Evolutionary conservation across 2,888 invertebrate species (phyloP).

Genomic region (Drosophila pullipes): DNA sequence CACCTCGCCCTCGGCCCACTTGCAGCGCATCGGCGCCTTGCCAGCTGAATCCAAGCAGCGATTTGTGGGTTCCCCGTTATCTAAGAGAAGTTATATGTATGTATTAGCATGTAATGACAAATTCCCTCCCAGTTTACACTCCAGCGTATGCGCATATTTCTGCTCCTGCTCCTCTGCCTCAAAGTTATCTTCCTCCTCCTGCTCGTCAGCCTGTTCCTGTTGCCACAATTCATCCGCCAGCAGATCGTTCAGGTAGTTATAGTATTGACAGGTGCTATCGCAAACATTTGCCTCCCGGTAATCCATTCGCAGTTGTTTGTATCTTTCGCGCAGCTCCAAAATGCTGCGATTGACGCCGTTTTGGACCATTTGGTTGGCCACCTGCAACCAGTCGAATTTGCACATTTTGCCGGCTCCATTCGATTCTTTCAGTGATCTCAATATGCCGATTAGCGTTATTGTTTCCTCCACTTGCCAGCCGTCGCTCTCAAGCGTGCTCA

Average conservation of each 20-base stretch:
- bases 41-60: background rate
- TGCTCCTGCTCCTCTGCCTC: constrained; percentile 28
- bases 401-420: background rate
- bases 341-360: constrained; percentile 12
- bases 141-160: constrained; percentile 48
- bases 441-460: constrained; percentile 32
- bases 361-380: constrained; percentile 37
- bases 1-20: constrained; percentile 57
- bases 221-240: constrained; percentile 16
- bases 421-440: constrained; percentile 22
- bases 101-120: background rate
- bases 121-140: constrained; percentile 28
- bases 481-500: constrained; percentile 29
- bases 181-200: constrained; percentile 19
- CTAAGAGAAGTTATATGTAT: background rate
- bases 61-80: constrained; percentile 11
- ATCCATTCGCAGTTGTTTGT: constrained; percentile 25
- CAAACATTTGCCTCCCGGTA: constrained; percentile 34
- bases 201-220: constrained; percentile 12
- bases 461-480: constrained; percentile 41
- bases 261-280: constrained; percentile 38
- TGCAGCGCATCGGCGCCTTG: constrained; percentile 34
- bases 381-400: constrained; percentile 42
- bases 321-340: constrained; percentile 35
- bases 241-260: constrained; percentile 32